Base-by-base conservation (phyloP, 2,888 invertebrate genomes). In the Steinernema scapterisci region DNA sequence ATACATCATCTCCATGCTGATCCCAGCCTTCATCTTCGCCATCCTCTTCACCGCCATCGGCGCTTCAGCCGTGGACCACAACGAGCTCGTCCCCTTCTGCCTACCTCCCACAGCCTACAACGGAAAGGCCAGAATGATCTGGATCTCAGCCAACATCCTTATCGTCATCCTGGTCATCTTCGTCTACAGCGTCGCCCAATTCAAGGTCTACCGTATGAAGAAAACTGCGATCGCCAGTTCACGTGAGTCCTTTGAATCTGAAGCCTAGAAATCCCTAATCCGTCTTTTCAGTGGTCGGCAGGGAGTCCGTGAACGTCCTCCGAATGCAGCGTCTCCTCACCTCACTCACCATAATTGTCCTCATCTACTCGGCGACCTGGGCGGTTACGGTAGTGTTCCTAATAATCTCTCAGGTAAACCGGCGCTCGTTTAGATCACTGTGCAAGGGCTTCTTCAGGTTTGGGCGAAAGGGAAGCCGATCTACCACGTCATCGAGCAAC, bases 51-150 rank as follows among this genome's bases (percentile, higher is more conserved):
- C 63, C 3, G 63, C 63, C 1, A 63, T 63, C 1, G 63, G 63
- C 5, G 27, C 38, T n/a, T 25, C 63, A 25, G 63, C 63, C 3
- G 63, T 63, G 2, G 63, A 63, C 13, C 48, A 63, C 11, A 70
- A 31, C 21, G 13, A 13, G 27, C 43, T 51, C 6, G 72, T 81
- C 0, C 73, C 75, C 0, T 77, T 81, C 0, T 81, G 81, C 27
- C 72, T 81, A 38, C 81, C 81, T 31, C 81, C 81, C 2, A 79
- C 78, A 16, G 81, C 81, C 3, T 81, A 78, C 73, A 79, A 73
- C 45, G 72, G 54, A n/a, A 54, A 27, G n/a, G 78, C 79, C 16
- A 54, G 78, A 48, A 31, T 74, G 27, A 56, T 79, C 6, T 81
- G 81, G 81, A 76, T 81, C 23, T 73, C 45, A 19, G 77, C 78